Conservation (phyloP, 2,113 vertebrate genomes). For the Gallinago paraguaiae region DNA sequence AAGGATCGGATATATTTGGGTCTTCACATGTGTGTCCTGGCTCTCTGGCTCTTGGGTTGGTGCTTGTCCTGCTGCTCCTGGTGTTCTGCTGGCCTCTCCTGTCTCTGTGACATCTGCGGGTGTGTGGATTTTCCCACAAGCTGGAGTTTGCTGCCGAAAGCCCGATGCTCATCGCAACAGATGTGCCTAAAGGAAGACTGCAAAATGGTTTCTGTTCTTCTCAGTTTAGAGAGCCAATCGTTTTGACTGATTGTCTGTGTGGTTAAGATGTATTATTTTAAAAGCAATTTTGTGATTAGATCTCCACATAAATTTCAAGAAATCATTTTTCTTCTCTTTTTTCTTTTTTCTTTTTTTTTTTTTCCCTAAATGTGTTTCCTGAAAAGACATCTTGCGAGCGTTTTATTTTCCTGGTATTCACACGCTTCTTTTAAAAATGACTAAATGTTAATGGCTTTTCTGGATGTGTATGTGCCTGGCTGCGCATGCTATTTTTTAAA, state of each 20-base stretch:
- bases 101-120: rapidly evolving
- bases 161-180: neutral
- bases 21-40: rapidly evolving
- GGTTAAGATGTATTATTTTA: neutral
- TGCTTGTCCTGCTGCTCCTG: rapidly evolving
- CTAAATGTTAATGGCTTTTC: neutral
- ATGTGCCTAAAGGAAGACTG: rapidly evolving
- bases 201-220: neutral
- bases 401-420: neutral
- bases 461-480: neutral
- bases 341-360: neutral
- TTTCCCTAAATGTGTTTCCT: neutral
- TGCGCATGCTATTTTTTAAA: neutral
- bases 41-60: neutral
- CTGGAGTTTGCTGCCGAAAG: neutral
- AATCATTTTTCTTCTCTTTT: neutral
- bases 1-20: rapidly evolving
- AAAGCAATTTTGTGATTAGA: neutral
- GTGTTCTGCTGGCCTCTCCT: neutral
- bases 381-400: neutral
- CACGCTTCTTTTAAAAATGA: neutral
- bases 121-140: rapidly evolving
- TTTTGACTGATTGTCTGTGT: neutral
- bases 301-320: neutral
- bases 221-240: neutral